A percentile compares a stretch with the other conserved stretches of the same genome.
phyloP scores from a whole-genome alignment of 1,140 invertebrate genomes.

The Drosophila carrolli region DNA sequence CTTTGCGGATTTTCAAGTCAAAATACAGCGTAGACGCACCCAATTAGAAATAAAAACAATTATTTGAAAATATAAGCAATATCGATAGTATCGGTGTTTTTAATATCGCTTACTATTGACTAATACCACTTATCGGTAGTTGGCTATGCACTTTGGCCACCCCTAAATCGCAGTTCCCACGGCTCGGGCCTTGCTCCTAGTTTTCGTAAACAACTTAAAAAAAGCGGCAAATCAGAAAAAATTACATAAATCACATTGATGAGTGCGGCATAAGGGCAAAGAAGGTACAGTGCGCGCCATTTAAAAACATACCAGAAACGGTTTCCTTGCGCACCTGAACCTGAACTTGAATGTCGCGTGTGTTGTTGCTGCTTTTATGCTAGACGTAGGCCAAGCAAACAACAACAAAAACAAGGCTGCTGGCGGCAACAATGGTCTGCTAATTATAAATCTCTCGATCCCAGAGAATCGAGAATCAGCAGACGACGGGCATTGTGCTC shows the following conservation, averaged over 20 bases:
- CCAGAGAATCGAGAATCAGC: slow-evolving; percentile 49
- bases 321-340: slow-evolving; percentile 57
- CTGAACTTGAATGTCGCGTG: slow-evolving; percentile 49
- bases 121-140: not conserved
- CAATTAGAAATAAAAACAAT: too few relatives aligned
- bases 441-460: slow-evolving; percentile 77
- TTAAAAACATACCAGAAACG: slow-evolving; percentile 4
- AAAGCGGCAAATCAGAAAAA: slow-evolving; percentile 12
- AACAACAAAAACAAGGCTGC: slow-evolving; percentile 44
- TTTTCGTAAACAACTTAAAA: slow-evolving; percentile 31
- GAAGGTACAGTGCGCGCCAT: slow-evolving; percentile 17
- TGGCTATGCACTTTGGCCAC: slow-evolving; percentile 2
- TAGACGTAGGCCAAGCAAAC: slow-evolving; percentile 41
- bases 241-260: slow-evolving; percentile 36
- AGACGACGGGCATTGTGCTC: slow-evolving; percentile 9
- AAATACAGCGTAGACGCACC: too few relatives aligned
- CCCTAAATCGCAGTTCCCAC: slow-evolving; percentile 26
- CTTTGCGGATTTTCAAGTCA: too few relatives aligned
- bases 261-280: slow-evolving; percentile 6
- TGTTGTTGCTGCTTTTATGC: slow-evolving; percentile 48
- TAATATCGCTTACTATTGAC: not conserved
- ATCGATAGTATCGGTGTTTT: too few relatives aligned
- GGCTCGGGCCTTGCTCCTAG: slow-evolving; percentile 1
- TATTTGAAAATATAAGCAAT: too few relatives aligned
- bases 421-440: slow-evolving; percentile 76